Base-by-base conservation (phyloP, 2,113 vertebrate species). In the Thamnophis sirtalis region DNA sequence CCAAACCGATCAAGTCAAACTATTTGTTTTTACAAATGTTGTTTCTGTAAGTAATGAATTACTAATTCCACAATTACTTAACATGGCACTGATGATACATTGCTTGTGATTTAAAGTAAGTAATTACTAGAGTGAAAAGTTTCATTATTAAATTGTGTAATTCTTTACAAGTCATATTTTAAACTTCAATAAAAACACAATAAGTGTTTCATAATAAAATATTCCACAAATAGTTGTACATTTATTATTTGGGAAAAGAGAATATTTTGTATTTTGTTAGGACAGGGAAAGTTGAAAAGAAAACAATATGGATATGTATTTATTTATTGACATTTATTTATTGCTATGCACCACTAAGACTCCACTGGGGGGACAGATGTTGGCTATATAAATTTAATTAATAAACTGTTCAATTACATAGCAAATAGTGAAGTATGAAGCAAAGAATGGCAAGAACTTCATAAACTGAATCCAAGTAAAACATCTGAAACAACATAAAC, bases 21-120 rank as follows among this genome's bases (percentile, higher is more conserved):
- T 60, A 89, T 0, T 33, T 92, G 49, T 91, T 93, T 90, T 68
- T 1, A 26, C 80, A 50, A 94, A 19, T 9, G 49, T 91, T 58
- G 85, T 22, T 94, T 95, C 51, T 90, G 26, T 96, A 93, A 95
- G 68, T 93, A 94, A 95, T 91, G 86, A 95, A 94, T 95, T 94
- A 91, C 89, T 93, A 95, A 95, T 94, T 95, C 53, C 56, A 89
- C 92, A 95, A 95, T 95, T 95, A 88, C 60, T 92, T 96, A 94
- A 95, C 89, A 60, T 38, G 89, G 58, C 60, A 89, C 91, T 88
- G 92, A 63, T 94, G 94, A 96, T 94, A 22, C 33, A 90, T 91
- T 93, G 86, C 86, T 94, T 94, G 49, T 94, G 87, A 92, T 94
- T 94, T 93, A 94, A 95, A 94, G 43, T 91, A 88, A 91, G 92